Conservation (phyloP, 1,140 invertebrate genomes). For the Chelonus insularis region DNA sequence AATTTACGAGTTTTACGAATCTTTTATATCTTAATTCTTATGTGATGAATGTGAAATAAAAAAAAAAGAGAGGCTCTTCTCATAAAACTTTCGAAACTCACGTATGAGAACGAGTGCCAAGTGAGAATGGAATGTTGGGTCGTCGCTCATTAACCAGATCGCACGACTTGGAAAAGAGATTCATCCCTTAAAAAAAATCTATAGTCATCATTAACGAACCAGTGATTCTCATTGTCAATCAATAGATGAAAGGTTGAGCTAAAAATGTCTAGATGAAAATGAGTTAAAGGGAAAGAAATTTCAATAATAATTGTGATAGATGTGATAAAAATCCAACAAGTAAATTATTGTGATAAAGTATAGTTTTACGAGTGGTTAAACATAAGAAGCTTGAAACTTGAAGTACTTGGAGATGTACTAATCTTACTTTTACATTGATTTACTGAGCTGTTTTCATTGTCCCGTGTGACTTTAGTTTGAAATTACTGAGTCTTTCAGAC, state of each 20-base stretch:
- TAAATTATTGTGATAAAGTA: slow-evolving; percentile 51
- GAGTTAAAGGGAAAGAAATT: no score
- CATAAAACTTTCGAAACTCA: slow-evolving; percentile 26
- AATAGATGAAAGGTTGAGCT: no score
- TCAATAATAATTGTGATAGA: no score
- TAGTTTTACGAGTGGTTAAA: slow-evolving; percentile 54
- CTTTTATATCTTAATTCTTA: slow-evolving; percentile 14
- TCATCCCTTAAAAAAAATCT: no score
- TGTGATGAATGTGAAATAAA: not conserved
- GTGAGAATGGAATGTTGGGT: no score
- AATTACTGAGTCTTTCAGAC: slow-evolving; percentile 18
- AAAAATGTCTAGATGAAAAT: no score
- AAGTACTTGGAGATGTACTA: not conserved
- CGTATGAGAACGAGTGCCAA: slow-evolving; percentile 6
- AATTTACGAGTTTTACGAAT: slow-evolving; percentile 13
- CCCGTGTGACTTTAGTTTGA: slow-evolving; percentile 37
- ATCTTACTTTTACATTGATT: slow-evolving; percentile 39
- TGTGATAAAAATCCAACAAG: slow-evolving; percentile 42
- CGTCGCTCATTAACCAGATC: no score
- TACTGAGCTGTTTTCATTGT: slow-evolving; percentile 55
- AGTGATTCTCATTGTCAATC: no score
- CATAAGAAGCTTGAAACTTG: slow-evolving; percentile 22
- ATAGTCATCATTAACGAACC: no score
- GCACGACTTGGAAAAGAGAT: no score
- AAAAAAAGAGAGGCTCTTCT: not conserved